Evolutionary conservation across 2,113 vertebrate species (phyloP).

Genomic region (Ictalurus furcatus): DNA sequence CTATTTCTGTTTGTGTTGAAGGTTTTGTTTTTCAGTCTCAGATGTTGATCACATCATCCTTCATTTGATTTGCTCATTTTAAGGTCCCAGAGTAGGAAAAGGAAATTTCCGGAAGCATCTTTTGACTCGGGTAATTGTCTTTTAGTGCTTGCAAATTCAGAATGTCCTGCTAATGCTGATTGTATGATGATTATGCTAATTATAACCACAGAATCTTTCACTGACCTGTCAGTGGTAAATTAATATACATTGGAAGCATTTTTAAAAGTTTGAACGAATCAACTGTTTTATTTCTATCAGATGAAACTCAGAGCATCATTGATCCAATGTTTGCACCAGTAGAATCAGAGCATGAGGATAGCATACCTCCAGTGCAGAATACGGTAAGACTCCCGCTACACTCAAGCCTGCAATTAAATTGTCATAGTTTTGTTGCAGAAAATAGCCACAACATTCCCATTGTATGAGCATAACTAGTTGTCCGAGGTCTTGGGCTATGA

Average conservation of each 20-base stretch:
- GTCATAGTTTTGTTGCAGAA: background rate
- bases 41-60: background rate
- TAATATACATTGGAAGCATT: background rate
- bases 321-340: background rate
- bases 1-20: background rate
- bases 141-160: background rate
- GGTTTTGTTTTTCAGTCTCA: background rate
- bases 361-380: background rate
- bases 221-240: background rate
- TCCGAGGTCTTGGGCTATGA: background rate
- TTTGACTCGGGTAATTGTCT: conserved; percentile 13
- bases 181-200: background rate
- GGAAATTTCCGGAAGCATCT: background rate
- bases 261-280: background rate
- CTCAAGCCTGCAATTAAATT: background rate
- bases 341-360: conserved; percentile 26
- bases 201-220: background rate
- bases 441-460: background rate
- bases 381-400: background rate
- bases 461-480: background rate
- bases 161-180: background rate
- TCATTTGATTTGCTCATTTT: background rate
- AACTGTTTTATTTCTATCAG: background rate
- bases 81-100: background rate
- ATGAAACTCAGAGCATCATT: background rate